phyloP scores from a whole-genome alignment of 2,797 vertebrate genomes.

The Zalophus californianus region DNA sequence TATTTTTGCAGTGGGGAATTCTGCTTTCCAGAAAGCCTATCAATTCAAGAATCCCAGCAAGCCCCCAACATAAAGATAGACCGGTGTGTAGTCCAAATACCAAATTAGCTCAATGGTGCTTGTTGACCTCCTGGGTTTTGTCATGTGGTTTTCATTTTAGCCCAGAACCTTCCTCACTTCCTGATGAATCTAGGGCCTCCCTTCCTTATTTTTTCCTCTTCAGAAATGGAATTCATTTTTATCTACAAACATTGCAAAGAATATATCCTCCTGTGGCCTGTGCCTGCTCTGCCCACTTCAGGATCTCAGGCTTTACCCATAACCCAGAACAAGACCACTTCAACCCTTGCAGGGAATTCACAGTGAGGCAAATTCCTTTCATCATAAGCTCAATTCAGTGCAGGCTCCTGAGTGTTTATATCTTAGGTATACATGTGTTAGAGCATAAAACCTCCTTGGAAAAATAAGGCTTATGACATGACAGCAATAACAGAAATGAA shows the following conservation, averaged over 20 bases:
- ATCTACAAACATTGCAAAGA: slow-evolving; percentile 36
- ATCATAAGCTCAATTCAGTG: not conserved
- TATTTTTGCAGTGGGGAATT: not conserved
- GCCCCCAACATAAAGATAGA: not conserved
- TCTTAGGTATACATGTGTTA: not conserved
- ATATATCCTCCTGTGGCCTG: not conserved
- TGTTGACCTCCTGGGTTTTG: not conserved
- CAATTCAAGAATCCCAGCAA: not conserved
- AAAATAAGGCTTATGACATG: slow-evolving; percentile 62
- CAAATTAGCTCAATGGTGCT: not conserved
- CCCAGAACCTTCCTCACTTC: not conserved
- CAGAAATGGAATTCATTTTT: slow-evolving; percentile 39
- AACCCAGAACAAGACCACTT: slow-evolving; percentile 36
- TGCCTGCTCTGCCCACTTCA: not conserved
- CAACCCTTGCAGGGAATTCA: slow-evolving; percentile 52
- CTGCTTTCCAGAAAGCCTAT: not conserved
- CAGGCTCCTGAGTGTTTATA: slow-evolving; percentile 55
- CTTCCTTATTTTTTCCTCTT: not conserved
- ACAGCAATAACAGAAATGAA: slow-evolving; percentile 59
- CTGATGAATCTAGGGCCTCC: not conserved
- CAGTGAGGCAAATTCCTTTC: slow-evolving; percentile 53
- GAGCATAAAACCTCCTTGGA: slow-evolving; percentile 37
- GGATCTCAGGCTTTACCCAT: not conserved
- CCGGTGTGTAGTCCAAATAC: not conserved
- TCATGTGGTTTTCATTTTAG: not conserved